phyloP scores from a whole-genome alignment of 2,888 invertebrate genomes.

The Pterobdella sp. region DNA sequence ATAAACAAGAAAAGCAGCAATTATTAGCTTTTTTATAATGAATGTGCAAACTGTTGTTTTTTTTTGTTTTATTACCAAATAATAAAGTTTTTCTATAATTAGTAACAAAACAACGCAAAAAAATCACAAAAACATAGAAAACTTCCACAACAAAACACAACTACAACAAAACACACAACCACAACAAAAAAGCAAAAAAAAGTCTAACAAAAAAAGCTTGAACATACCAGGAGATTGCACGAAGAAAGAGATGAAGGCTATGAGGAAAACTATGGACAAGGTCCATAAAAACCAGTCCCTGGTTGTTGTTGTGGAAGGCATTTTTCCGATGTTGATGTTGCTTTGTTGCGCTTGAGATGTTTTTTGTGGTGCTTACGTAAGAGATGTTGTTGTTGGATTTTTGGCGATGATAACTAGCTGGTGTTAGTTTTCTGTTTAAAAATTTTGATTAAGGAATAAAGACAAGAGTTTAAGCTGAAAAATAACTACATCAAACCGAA shows the following conservation, averaged over 20 bases:
- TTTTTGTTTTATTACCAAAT: too few relatives aligned
- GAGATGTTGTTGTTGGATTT: neutral
- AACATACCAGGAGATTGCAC: slow-evolving; percentile 22
- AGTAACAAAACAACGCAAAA: too few relatives aligned
- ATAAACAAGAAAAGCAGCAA: too few relatives aligned
- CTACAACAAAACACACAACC: neutral
- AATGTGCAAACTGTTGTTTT: too few relatives aligned
- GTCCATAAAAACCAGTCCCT: slow-evolving; percentile 30
- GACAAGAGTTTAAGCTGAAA: too few relatives aligned
- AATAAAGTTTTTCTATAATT: too few relatives aligned
- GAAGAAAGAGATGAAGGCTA: slow-evolving; percentile 21
- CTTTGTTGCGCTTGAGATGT: too few relatives aligned
- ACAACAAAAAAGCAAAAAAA: neutral
- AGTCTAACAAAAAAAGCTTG: neutral
- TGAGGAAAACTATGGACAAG: slow-evolving; percentile 27
- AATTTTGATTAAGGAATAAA: too few relatives aligned
- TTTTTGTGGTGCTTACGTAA: neutral
- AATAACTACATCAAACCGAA: too few relatives aligned
- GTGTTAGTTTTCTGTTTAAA: neutral
- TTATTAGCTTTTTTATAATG: too few relatives aligned
- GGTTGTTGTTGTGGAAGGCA: slow-evolving; percentile 19
- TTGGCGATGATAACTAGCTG: neutral
- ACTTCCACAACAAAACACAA: neutral
- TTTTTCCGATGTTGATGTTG: neutral
- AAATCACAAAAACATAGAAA: neutral